phyloP scores from a whole-genome alignment of 2,113 vertebrate genomes.

The Deroptyus accipitrinus region DNA sequence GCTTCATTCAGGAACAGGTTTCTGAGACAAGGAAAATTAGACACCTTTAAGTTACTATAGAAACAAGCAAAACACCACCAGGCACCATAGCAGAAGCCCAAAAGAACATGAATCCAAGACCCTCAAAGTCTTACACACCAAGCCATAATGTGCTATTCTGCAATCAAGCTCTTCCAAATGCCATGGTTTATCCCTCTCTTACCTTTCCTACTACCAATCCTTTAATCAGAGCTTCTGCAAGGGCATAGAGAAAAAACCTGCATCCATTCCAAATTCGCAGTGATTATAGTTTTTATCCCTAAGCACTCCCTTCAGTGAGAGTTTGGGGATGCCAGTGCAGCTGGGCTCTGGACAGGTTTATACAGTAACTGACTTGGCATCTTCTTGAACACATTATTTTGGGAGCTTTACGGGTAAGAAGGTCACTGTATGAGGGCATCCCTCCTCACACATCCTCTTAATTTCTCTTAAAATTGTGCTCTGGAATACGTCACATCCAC shows the following conservation, averaged over 20 bases:
- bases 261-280: neutral
- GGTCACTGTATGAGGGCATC: neutral
- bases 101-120: neutral
- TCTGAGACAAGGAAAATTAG: neutral
- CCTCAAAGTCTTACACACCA: neutral
- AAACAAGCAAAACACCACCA: neutral
- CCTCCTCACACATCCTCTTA: neutral
- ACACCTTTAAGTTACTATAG: neutral
- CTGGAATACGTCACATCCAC: neutral
- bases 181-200: neutral
- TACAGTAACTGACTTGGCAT: neutral
- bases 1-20: neutral
- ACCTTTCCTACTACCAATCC: neutral
- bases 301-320: accelerated
- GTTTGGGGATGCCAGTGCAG: neutral
- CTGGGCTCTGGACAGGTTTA: neutral
- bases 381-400: neutral
- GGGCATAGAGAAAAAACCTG: neutral
- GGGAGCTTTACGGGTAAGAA: neutral
- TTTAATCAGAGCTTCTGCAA: neutral
- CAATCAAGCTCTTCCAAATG: neutral
- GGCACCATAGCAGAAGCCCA: neutral
- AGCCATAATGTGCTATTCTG: neutral
- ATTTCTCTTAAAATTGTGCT: neutral
- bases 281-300: neutral